Percentiles rank a stretch among this genome's conserved stretches.
phyloP scores from a whole-genome alignment of 2,113 vertebrate genomes.

The Sciurus niger region DNA sequence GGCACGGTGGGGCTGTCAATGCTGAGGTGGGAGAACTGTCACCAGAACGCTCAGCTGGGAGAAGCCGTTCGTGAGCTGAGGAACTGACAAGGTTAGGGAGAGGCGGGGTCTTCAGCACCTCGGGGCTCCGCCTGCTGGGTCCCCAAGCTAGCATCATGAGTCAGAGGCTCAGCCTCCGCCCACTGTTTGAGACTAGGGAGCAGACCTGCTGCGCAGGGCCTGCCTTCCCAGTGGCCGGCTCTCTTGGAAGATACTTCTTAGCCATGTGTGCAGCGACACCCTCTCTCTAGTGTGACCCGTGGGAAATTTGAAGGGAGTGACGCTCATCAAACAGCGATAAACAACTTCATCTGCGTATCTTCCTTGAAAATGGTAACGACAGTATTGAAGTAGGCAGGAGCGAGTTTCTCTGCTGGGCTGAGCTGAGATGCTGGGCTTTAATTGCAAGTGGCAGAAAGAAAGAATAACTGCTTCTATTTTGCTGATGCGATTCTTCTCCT shows the following conservation, averaged over 20 bases:
- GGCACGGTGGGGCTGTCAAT: rapidly evolving
- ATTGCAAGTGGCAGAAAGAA: neutral
- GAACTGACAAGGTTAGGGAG: neutral
- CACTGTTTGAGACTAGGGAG: neutral
- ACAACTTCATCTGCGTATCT: neutral
- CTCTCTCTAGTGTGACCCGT: neutral
- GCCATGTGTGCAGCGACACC: neutral
- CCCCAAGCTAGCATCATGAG: neutral
- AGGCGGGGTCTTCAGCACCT: neutral
- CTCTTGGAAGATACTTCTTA: neutral
- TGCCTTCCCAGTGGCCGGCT: neutral
- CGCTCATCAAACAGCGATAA: neutral
- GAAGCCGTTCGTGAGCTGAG: no score
- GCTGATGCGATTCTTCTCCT: neutral
- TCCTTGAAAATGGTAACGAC: neutral
- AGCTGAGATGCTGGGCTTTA: neutral
- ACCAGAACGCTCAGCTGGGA: no score
- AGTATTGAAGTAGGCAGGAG: neutral
- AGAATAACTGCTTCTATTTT: neutral
- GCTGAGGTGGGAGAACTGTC: neutral
- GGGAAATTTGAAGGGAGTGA: no score
- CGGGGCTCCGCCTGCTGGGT: neutral
- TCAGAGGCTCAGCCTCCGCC: neutral
- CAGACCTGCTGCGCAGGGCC: no score
- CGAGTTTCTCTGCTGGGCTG: neutral